These are phyloP conservation scores for Lacerta viridis DNA, from an alignment of 2,797 vertebrate species.

Conservation along the genomic window DNA sequence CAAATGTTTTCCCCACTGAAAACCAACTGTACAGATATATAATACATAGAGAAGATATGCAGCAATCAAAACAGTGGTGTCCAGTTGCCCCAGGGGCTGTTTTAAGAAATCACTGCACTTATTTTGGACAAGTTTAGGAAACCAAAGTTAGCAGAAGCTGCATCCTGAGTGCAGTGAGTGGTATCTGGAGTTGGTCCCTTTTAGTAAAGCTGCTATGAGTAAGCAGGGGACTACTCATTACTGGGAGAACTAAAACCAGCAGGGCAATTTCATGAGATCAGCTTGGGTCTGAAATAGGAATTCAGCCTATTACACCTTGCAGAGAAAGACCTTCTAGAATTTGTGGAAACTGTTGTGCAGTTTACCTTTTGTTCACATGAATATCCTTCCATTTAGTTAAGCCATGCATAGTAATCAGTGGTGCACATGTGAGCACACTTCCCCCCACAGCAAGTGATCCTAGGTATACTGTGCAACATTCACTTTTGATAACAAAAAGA, in stretches of 20 bases:
- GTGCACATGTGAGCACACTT: not conserved
- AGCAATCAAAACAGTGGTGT: constrained; percentile 56
- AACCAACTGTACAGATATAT: constrained; percentile 68
- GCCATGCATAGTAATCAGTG: not conserved
- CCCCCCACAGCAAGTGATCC: not conserved
- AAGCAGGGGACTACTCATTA: not conserved
- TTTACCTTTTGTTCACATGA: not conserved
- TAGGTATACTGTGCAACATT: not conserved
- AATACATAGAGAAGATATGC: constrained; percentile 63
- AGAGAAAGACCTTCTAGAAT: not conserved
- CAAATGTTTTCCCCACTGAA: constrained; percentile 69
- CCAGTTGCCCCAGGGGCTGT: not conserved
- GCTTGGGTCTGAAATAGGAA: not conserved
- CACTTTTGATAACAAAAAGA: not conserved
- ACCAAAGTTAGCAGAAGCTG: not conserved
- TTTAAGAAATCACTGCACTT: constrained; percentile 18
- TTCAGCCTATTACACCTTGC: not conserved
- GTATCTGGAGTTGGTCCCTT: rapidly evolving
- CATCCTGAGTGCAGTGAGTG: not conserved
- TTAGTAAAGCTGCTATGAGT: rapidly evolving
- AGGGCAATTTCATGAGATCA: not conserved
- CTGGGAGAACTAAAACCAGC: not conserved
- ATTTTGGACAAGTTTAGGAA: not conserved
- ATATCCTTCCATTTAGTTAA: too few relatives aligned
- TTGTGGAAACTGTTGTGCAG: not conserved